Base-by-base conservation (phyloP, 2,113 vertebrate species). In the Psittacula cyanocephala region DNA sequence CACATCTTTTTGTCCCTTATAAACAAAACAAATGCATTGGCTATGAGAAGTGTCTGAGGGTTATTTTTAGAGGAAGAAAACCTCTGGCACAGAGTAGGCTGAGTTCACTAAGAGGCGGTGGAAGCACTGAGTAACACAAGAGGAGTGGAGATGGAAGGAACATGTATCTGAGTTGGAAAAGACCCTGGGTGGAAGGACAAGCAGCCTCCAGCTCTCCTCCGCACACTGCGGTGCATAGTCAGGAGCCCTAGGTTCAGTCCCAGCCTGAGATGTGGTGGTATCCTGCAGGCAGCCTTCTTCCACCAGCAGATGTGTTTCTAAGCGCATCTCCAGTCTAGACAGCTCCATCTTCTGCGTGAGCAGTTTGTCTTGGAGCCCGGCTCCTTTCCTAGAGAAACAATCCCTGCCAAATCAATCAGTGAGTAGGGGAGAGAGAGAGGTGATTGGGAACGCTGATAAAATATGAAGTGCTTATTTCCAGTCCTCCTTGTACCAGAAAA, bases 281-380 rank as follows among this genome's bases (percentile, higher is more conserved):
- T 19, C 8, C 57, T 72, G 91, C 88, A 31, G 31, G 65, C 94
- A 39, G 49, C 71, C 22, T 6, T 6, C 50, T 27, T 31, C 7
- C 60, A 23, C 24, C 41, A 46, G 67, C 87, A 88, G 69, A 74
- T 77, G 87, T 71, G 78, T 91, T 96, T 80, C 71, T 16, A 83
- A 91, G 77, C 4, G 1, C 2, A 28, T 78, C 78, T 70, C 50
- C 71, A 3, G 92, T 96, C 96, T 88, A 93, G 96, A 94, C 95
- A 92, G 92, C 95, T 95, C 76, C 88, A 92, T 79, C 86, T 80
- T 91, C 77, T 0, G 2, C 80, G 76, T 6, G 22, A 92, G 91
- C 77, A 20, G 91, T 97, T 97, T 97, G 91, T 96, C 91, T 97
- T 94, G 92, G 95, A 96, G 77, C 77, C 12, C 10, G 0, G 60